phyloP scores from a whole-genome alignment of 1,140 invertebrate genomes.

The Drosophila takahashii region DNA sequence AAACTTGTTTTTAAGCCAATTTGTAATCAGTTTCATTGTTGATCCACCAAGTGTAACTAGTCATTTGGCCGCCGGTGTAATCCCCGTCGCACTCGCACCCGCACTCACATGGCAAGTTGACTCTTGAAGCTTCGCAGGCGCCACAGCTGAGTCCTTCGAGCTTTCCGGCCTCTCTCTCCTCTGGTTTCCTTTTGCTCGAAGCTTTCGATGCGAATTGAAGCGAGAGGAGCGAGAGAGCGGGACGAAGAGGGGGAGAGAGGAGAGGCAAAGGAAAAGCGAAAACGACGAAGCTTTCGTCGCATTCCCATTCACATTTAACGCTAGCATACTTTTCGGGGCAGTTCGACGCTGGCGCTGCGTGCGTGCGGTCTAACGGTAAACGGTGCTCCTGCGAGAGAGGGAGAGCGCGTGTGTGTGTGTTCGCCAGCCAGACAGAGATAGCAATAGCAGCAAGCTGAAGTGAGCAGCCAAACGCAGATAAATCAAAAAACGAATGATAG shows the following conservation, averaged over 20 bases:
- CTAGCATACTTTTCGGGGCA: constrained; percentile 73
- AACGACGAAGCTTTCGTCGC: constrained; percentile 30
- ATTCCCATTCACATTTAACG: constrained; percentile 43
- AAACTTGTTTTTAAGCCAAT: no score
- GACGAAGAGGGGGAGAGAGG: neutral
- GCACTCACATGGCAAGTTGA: constrained; percentile 44
- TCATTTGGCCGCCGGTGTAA: neutral
- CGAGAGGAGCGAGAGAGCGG: neutral
- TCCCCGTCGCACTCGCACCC: constrained; percentile 30
- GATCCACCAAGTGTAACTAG: neutral
- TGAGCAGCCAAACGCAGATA: constrained; percentile 17
- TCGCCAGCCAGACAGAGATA: constrained; percentile 36
- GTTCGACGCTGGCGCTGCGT: constrained; percentile 82
- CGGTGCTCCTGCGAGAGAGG: constrained; percentile 18
- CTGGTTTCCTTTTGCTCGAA: neutral
- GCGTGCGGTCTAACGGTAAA: constrained; percentile 74
- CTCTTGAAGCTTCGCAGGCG: constrained; percentile 54
- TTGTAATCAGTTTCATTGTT: no score
- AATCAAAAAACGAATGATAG: constrained; percentile 22
- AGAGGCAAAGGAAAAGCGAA: constrained; percentile 3
- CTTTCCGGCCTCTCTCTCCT: constrained; percentile 29
- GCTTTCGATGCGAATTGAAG: constrained; percentile 8
- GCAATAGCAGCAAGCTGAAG: constrained; percentile 32
- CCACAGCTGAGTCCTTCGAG: constrained; percentile 49
- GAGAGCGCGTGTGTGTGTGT: constrained; percentile 18